phyloP scores from a whole-genome alignment of 1,140 invertebrate genomes.

The Panagrolaimus sp. region DNA sequence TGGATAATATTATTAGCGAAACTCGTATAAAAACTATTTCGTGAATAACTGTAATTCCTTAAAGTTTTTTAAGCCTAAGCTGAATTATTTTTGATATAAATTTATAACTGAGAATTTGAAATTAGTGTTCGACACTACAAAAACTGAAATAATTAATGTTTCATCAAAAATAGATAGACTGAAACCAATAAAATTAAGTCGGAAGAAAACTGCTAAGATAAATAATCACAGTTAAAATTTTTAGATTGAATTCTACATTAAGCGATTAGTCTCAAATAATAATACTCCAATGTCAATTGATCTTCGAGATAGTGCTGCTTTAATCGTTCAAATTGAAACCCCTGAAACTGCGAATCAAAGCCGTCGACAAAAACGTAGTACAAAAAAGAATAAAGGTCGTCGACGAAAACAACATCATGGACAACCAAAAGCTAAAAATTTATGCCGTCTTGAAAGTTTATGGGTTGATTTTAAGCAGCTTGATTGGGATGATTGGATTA shows the following conservation, averaged over 20 bases:
- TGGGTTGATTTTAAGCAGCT: background rate
- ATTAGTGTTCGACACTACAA: too few species aligned
- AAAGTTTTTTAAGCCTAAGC: too few species aligned
- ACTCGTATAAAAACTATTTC: too few species aligned
- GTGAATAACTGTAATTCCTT: too few species aligned
- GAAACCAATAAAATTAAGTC: too few species aligned
- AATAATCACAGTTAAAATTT: background rate
- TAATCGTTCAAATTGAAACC: constrained; percentile 1
- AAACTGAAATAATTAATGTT: too few species aligned
- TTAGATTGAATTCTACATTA: constrained; percentile 2
- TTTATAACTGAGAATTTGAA: too few species aligned
- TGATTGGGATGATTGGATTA: background rate
- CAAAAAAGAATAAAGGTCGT: background rate
- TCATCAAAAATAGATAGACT: too few species aligned
- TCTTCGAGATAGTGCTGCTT: background rate
- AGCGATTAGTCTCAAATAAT: background rate
- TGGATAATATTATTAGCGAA: too few species aligned
- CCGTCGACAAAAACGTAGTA: background rate
- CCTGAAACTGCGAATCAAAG: background rate
- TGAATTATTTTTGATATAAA: too few species aligned
- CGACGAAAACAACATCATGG: background rate
- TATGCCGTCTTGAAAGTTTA: constrained; percentile 1
- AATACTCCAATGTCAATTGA: background rate
- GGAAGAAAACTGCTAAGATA: too few species aligned
- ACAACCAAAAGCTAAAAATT: background rate